Conservation (phyloP, 2,113 vertebrate genomes). For the Phyllostomus hastatus region DNA sequence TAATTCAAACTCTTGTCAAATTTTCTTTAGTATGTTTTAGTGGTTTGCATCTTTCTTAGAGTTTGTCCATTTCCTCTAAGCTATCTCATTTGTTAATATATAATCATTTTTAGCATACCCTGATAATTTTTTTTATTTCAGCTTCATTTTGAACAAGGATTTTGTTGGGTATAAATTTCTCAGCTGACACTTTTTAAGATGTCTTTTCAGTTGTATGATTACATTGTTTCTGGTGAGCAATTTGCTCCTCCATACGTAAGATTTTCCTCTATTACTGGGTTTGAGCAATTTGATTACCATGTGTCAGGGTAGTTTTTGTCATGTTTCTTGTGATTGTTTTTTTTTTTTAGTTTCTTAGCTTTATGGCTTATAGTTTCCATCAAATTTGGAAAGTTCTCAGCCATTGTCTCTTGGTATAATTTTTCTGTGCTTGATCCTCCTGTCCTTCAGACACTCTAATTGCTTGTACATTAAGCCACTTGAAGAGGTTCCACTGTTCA, state of each 20-base stretch:
- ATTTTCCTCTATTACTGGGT: neutral
- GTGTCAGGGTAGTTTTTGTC: neutral
- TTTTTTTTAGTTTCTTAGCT: neutral
- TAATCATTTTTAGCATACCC: neutral
- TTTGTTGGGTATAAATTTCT: neutral
- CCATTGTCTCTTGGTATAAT: neutral
- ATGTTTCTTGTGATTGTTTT: neutral
- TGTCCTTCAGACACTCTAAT: neutral
- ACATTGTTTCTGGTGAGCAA: neutral
- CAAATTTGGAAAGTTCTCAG: neutral
- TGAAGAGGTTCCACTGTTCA: neutral
- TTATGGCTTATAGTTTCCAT: neutral
- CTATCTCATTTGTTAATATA: neutral
- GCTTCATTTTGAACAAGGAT: neutral
- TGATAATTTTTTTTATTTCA: neutral
- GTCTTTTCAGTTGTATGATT: neutral
- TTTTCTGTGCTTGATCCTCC: neutral
- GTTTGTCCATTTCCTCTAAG: neutral
- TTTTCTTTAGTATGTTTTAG: neutral
- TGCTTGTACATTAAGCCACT: neutral
- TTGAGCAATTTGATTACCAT: neutral
- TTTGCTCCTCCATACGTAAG: neutral
- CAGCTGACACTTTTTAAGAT: neutral
- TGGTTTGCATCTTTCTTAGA: neutral
- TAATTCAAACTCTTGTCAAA: neutral